These are phyloP conservation scores for Listrodromus nycthemerus DNA, from an alignment of 2,888 invertebrate species.

Conservation along the genomic window DNA sequence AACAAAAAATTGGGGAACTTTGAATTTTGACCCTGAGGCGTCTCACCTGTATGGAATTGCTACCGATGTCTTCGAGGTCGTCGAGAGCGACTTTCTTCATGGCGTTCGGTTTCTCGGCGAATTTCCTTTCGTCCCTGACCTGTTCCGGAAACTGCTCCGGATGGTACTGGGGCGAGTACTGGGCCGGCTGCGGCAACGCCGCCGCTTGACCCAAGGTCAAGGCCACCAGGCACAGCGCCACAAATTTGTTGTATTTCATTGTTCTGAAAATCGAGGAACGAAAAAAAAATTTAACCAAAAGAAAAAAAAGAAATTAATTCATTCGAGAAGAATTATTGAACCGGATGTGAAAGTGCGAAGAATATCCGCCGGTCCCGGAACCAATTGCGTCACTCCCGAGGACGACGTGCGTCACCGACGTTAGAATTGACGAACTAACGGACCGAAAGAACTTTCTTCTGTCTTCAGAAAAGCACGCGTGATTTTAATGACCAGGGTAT, in stretches of 20 bases:
- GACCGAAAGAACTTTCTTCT: slow-evolving; percentile 5
- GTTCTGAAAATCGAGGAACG: slow-evolving; percentile 72
- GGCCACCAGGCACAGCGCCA: slow-evolving; percentile 90
- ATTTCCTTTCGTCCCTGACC: slow-evolving; percentile 90
- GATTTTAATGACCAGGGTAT: slow-evolving; percentile 1
- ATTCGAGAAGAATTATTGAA: slow-evolving; percentile 28
- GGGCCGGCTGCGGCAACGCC: slow-evolving; percentile 81
- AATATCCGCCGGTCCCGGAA: slow-evolving; percentile 34
- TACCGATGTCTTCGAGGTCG: slow-evolving; percentile 92
- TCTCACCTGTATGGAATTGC: slow-evolving; percentile 81
- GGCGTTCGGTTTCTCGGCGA: slow-evolving; percentile 95
- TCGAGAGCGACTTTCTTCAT: slow-evolving; percentile 94
- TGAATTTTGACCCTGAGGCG: too few species aligned
- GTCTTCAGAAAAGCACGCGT: neutral
- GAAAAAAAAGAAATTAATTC: too few species aligned
- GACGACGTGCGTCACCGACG: neutral
- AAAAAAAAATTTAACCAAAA: neutral
- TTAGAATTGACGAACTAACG: neutral
- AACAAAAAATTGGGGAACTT: too few species aligned
- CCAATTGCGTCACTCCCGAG: slow-evolving; percentile 45
- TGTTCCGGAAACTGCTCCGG: slow-evolving; percentile 81
- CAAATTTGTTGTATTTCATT: slow-evolving; percentile 89
- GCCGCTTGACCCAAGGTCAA: slow-evolving; percentile 84
- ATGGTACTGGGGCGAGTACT: slow-evolving; percentile 78
- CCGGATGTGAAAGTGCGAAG: slow-evolving; percentile 62